These are phyloP conservation scores for Saccostrea glomerata DNA, from an alignment of 1,140 invertebrate genomes.

Conservation along the genomic window DNA sequence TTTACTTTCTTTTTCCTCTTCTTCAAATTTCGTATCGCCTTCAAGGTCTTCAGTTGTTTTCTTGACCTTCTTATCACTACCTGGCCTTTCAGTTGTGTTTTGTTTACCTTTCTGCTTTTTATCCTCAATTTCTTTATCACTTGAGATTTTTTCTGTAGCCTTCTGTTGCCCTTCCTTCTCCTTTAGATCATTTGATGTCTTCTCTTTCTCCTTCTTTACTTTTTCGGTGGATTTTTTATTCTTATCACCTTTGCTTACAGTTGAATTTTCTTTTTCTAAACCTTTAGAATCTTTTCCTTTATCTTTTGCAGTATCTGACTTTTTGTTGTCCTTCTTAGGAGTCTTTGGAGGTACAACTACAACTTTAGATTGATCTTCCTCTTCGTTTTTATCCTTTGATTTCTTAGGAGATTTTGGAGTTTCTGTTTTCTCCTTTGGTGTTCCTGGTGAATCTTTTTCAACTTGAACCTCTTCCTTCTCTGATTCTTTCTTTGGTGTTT, in stretches of 20 bases:
- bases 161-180: conserved; percentile 5
- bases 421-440: too few relatives aligned
- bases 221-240: conserved; percentile 40
- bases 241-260: background rate
- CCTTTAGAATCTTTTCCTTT: background rate
- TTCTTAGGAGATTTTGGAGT: background rate
- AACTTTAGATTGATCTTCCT: conserved; percentile 3
- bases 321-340: conserved; percentile 6
- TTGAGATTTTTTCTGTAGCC: background rate
- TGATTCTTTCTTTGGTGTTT: background rate
- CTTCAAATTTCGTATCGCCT: too few relatives aligned
- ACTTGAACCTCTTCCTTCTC: background rate
- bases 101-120: too few relatives aligned
- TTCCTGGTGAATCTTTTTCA: background rate
- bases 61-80: too few relatives aligned
- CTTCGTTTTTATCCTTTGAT: background rate
- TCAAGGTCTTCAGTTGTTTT: too few relatives aligned
- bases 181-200: background rate
- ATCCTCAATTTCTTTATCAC: too few relatives aligned
- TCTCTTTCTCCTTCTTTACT: conserved; percentile 30
- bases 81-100: too few relatives aligned
- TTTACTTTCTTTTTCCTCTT: too few relatives aligned
- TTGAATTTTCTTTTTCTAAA: conserved; percentile 21
- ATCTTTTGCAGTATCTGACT: background rate
- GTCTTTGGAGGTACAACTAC: background rate